Evolutionary conservation across 1,140 invertebrate species (phyloP), one percentile per base, ranked within the genome.

Genomic region (Artemia franciscana): DNA sequence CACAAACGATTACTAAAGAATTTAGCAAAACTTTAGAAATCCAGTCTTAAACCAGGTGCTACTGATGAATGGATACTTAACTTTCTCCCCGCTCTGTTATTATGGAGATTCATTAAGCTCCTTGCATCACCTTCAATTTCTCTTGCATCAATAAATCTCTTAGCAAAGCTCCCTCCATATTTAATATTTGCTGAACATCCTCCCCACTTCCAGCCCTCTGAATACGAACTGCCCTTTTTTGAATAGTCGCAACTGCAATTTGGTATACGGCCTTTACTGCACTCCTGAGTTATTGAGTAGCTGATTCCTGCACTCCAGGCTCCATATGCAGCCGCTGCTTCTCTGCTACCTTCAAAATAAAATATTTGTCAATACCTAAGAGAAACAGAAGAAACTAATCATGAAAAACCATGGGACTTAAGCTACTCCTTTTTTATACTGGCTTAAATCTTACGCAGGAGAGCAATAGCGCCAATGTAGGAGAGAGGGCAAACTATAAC

Each of bases 41-140:
- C n/a, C n/a, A n/a, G n/a, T n/a, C n/a, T n/a, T n/a, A n/a, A n/a
- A n/a, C n/a, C n/a, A n/a, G n/a, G n/a, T n/a, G n/a, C n/a, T n/a
- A n/a, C n/a, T n/a, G n/a, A n/a, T n/a, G n/a, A n/a, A n/a, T n/a
- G n/a, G n/a, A 59, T 23, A n/a, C n/a, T 70, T 73, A 94, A 91
- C 84, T 88, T 87, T 74, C 91, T 77, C 58, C 91, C 92, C 24
- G 87, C 89, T 69, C 86, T 82, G 76, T 96, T 97, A 73, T 98
- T 98, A 73, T 98, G 93, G 26, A 96, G 77, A 75, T 98, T 97
- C 90, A 97, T 95, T 65, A 92, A 75, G 60, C 85, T 86, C 27
- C 91, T 76, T 3, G 85, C 85, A 71, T 91, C 85, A 0, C 80
- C 78, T 70, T 90, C 86, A 61, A 88, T 75, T 70, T 91, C 84